These are phyloP conservation scores for Pelecanus crispus DNA, from an alignment of 2,113 vertebrate species.

Conservation along the genomic window DNA sequence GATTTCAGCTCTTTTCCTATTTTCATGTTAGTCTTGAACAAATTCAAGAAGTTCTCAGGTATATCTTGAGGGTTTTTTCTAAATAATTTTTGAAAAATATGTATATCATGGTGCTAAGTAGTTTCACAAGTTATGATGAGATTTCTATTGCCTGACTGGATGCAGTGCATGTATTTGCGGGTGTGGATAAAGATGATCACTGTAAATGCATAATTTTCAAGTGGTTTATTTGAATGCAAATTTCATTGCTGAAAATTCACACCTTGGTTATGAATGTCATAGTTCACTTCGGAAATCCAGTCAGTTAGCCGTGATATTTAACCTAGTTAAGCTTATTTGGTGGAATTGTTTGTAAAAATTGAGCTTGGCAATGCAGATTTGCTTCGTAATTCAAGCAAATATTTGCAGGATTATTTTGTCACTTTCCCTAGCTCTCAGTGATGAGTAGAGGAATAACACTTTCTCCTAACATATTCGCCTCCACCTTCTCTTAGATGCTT, in stretches of 20 bases:
- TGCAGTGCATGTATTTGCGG: neutral
- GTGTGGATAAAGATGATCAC: neutral
- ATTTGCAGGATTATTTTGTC: neutral
- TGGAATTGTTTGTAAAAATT: neutral
- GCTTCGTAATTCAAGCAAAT: neutral
- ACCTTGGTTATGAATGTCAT: neutral
- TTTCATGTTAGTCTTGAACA: fast-evolving
- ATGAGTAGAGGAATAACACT: neutral
- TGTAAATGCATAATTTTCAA: neutral
- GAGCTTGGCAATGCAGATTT: neutral
- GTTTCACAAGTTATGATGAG: neutral
- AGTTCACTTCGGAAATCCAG: neutral
- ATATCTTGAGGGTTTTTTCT: fast-evolving
- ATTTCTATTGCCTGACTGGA: neutral
- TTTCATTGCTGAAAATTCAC: neutral
- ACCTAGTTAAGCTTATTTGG: neutral
- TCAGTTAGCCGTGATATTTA: neutral
- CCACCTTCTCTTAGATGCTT: neutral
- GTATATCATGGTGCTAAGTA: neutral
- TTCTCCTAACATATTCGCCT: neutral
- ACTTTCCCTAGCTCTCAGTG: neutral
- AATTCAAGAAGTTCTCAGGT: neutral
- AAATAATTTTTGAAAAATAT: neutral
- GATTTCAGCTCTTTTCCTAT: neutral
- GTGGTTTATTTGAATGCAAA: neutral